Evolutionary conservation across 2,113 vertebrate genomes (phyloP).

Genomic region (Elgaria multicarinata): DNA sequence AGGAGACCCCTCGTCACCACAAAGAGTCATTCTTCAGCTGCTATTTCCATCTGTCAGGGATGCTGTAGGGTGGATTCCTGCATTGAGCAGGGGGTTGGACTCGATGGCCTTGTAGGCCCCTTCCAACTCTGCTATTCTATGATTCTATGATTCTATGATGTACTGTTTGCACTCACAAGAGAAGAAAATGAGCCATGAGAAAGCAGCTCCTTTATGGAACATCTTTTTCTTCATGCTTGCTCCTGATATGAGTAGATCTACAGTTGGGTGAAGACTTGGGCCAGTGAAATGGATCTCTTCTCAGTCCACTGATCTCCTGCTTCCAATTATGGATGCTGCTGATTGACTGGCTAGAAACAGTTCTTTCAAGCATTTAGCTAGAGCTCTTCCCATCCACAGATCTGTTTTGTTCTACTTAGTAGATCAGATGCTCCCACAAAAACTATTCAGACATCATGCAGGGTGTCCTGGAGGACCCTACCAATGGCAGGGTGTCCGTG

Average conservation of each 20-base stretch:
- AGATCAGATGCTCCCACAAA: not conserved
- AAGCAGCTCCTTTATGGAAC: not conserved
- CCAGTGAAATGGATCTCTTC: not conserved
- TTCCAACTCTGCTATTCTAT: too few relatives aligned
- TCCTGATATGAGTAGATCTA: not conserved
- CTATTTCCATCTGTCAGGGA: too few relatives aligned
- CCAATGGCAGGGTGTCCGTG: not conserved
- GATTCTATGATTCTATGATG: too few relatives aligned
- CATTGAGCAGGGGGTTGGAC: too few relatives aligned
- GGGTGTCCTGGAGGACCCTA: not conserved
- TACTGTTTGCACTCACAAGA: too few relatives aligned
- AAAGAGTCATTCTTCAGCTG: too few relatives aligned
- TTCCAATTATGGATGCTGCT: not conserved
- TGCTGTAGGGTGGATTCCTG: too few relatives aligned
- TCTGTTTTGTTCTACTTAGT: not conserved
- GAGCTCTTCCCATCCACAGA: not conserved
- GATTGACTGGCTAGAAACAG: not conserved
- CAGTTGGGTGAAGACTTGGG: not conserved
- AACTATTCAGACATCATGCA: not conserved
- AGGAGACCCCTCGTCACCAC: too few relatives aligned
- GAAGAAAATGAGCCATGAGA: too few relatives aligned
- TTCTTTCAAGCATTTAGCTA: not conserved
- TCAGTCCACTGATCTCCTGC: not conserved
- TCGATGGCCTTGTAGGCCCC: too few relatives aligned
- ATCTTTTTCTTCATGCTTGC: not conserved